phyloP scores from a whole-genome alignment of 2,113 vertebrate genomes.

The human (Homo sapiens) region GRCh38 chr11:28990501-28991000 shows the following conservation, averaged over 20 bases:
- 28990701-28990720: neutral
- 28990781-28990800: neutral
- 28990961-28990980: neutral
- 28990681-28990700: neutral
- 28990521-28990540: neutral
- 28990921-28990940: neutral
- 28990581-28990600: neutral
- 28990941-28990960: neutral
- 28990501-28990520: neutral
- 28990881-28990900: neutral
- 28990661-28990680: neutral
- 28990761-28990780: too few species aligned
- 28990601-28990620: neutral
- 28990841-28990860: neutral
- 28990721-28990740: neutral
- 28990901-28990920: neutral
- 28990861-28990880: neutral
- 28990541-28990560: neutral
- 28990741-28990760: neutral
- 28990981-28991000: neutral
- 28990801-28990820: neutral
- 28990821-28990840: neutral
- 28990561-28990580: neutral
- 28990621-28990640: neutral
- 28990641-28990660: neutral